Percentiles rank a stretch among this genome's conserved stretches.
phyloP scores from a whole-genome alignment of 2,797 vertebrate species.

The Sphaeramia orbicularis region DNA sequence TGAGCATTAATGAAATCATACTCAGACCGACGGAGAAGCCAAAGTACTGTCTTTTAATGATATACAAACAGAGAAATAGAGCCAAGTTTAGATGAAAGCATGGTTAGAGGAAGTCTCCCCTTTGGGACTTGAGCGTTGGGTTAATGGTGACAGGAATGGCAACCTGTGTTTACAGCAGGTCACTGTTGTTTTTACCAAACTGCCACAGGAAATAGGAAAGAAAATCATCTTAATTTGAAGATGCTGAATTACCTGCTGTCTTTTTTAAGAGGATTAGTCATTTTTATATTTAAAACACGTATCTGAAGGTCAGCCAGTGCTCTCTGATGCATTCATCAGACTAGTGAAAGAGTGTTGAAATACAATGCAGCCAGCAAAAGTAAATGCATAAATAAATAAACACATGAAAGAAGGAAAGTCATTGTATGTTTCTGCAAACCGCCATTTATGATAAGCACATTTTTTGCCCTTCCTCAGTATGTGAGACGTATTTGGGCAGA shows the following conservation, averaged over 20 bases:
- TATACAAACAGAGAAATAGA: slow-evolving; percentile 57
- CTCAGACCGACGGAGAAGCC: slow-evolving; percentile 51
- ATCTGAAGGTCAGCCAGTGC: background rate
- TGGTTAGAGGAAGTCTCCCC: slow-evolving; percentile 29
- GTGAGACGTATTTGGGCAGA: no score
- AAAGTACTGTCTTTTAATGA: slow-evolving; percentile 66
- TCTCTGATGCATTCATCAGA: background rate
- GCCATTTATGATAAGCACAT: no score
- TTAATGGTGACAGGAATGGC: slow-evolving; percentile 37
- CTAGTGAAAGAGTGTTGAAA: background rate
- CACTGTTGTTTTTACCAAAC: slow-evolving; percentile 28
- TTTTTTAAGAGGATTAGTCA: slow-evolving; percentile 4
- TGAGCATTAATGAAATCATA: slow-evolving; percentile 73
- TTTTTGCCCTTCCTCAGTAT: no score
- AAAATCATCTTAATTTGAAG: background rate
- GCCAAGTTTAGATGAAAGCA: slow-evolving; percentile 63
- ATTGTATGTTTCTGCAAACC: no score
- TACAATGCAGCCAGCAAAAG: no score
- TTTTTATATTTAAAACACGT: background rate
- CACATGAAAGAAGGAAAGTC: no score
- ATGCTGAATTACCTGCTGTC: slow-evolving; percentile 1
- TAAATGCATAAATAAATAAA: no score
- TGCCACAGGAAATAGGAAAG: slow-evolving; percentile 22
- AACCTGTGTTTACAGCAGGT: slow-evolving; percentile 44
- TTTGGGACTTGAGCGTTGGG: slow-evolving; percentile 36